These are phyloP conservation scores for Pygathrix nemaeus DNA, from an alignment of 2,113 vertebrate species.

Conservation along the genomic window DNA sequence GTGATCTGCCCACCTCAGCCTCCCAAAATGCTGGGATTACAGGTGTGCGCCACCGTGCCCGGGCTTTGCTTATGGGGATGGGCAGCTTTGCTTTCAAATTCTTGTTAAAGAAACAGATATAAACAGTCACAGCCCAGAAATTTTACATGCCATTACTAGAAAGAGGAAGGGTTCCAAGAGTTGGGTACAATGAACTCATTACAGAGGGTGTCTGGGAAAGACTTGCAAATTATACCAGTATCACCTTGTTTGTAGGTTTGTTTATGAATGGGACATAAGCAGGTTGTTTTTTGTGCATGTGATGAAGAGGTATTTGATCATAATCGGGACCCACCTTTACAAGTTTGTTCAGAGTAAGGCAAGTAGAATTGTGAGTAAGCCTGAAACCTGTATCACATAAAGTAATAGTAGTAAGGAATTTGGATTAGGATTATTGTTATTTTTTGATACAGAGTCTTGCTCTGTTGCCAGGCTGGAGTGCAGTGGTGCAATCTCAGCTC, in stretches of 20 bases:
- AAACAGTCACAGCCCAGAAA: not conserved
- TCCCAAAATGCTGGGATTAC: no score
- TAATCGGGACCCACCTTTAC: not conserved
- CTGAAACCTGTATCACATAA: not conserved
- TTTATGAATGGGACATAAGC: not conserved
- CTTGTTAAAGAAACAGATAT: not conserved
- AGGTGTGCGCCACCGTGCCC: no score
- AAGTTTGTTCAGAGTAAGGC: not conserved
- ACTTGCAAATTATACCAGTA: not conserved
- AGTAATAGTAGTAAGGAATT: not conserved
- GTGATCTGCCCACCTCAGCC: no score
- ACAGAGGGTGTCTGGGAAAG: not conserved
- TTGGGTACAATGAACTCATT: not conserved
- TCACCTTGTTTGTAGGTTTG: not conserved
- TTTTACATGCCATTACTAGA: not conserved
- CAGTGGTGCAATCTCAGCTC: no score
- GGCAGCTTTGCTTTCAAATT: not conserved
- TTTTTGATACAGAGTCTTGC: no score
- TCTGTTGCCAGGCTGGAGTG: no score
- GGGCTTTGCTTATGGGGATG: no score
- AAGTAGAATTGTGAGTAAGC: not conserved
- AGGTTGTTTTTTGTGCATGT: not conserved
- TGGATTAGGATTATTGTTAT: no score
- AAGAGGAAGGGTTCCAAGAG: not conserved
- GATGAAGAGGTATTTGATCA: not conserved